These are phyloP conservation scores for Drosophila funebris DNA, from an alignment of 1,140 invertebrate species.

Conservation along the genomic window DNA sequence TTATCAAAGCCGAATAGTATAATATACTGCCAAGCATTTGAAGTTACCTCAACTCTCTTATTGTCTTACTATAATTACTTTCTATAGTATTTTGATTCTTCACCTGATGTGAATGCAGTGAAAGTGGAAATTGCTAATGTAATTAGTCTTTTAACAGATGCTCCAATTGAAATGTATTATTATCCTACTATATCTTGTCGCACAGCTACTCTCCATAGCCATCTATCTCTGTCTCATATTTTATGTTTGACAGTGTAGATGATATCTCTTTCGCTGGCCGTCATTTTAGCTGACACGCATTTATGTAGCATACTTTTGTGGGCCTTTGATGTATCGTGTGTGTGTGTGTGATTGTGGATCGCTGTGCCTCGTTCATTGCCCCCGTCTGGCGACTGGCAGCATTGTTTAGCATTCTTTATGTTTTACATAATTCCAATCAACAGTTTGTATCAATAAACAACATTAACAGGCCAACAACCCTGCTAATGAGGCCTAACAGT, in stretches of 20 bases:
- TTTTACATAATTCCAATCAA: constrained; percentile 62
- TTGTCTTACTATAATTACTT: too few relatives aligned
- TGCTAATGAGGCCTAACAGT: constrained; percentile 52
- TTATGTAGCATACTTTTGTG: constrained; percentile 29
- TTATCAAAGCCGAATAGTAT: background rate
- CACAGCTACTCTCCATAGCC: background rate
- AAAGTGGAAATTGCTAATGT: too few relatives aligned
- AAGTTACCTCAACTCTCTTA: background rate
- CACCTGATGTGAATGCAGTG: too few relatives aligned
- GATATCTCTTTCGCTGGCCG: background rate
- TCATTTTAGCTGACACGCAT: constrained; percentile 41
- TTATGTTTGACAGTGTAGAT: background rate
- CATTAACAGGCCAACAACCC: constrained; percentile 32
- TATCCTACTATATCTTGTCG: background rate
- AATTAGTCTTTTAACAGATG: too few relatives aligned
- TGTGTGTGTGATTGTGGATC: constrained; percentile 29
- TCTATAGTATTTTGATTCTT: too few relatives aligned
- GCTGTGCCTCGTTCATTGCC: constrained; percentile 29
- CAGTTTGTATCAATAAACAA: constrained; percentile 73
- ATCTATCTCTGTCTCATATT: background rate
- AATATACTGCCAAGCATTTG: background rate
- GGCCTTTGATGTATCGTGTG: constrained; percentile 15
- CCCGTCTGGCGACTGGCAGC: constrained; percentile 2
- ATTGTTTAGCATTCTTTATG: constrained; percentile 32
- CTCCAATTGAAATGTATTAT: too few relatives aligned